These are phyloP conservation scores for Probosciger aterrimus DNA, from an alignment of 2,113 vertebrate species.

Conservation along the genomic window DNA sequence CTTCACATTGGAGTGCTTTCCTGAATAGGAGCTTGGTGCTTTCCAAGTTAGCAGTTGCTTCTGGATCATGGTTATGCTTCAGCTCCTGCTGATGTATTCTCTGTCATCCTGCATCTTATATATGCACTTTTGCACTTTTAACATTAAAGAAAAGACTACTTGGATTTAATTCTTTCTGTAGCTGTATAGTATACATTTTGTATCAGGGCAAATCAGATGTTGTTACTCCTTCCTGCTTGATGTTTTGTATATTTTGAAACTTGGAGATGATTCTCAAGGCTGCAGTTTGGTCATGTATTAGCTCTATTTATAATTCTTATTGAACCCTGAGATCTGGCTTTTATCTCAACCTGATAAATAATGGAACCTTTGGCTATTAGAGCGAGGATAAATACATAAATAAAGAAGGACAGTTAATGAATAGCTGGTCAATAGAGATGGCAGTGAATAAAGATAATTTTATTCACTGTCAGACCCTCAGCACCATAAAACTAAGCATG, in stretches of 20 bases:
- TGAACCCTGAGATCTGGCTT: not conserved
- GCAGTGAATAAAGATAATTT: not conserved
- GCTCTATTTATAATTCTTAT: not conserved
- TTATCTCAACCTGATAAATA: constrained; percentile 20
- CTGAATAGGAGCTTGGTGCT: not conserved
- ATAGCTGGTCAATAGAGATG: not conserved
- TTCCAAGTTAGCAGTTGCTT: not conserved
- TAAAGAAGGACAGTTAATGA: not conserved
- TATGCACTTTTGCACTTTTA: not conserved
- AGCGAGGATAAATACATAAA: not conserved
- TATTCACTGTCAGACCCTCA: not conserved
- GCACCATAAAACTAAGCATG: not conserved
- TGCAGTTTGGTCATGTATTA: not conserved
- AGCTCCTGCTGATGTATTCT: not conserved
- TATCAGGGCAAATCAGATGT: not conserved
- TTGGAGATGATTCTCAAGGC: not conserved
- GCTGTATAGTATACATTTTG: not conserved
- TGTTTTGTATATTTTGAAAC: not conserved
- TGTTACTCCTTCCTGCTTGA: not conserved
- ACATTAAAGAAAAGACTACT: not conserved
- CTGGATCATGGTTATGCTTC: fast-evolving
- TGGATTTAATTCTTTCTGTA: not conserved
- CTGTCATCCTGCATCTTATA: not conserved
- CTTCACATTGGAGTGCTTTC: not conserved
- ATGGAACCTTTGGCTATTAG: not conserved